Conservation (phyloP, 2,797 vertebrate species). For the Pantherophis vulpinus region DNA sequence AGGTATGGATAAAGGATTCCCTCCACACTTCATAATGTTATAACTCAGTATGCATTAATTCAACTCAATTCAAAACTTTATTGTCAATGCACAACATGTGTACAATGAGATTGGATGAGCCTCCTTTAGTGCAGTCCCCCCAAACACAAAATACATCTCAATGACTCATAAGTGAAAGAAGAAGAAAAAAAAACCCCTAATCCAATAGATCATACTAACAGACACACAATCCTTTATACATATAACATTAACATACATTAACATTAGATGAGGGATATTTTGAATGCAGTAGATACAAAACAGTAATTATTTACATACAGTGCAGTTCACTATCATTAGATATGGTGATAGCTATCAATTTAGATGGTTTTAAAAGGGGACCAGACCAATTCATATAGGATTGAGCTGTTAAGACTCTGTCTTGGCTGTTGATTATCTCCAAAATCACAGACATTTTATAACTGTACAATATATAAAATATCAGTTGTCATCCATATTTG, state of each 20-base stretch:
- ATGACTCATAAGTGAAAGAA: no score
- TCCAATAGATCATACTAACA: no score
- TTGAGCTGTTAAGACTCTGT: not conserved
- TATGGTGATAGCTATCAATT: not conserved
- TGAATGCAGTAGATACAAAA: not conserved
- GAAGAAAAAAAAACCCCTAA: no score
- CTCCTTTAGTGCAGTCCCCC: no score
- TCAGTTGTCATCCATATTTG: not conserved
- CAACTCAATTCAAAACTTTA: no score
- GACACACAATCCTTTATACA: no score
- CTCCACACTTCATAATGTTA: not conserved
- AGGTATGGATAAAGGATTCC: not conserved
- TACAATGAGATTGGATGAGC: no score
- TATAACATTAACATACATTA: not conserved
- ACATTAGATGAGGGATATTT: not conserved
- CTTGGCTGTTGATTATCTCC: not conserved
- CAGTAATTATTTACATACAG: not conserved
- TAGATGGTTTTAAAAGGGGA: not conserved
- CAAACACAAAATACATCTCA: no score
- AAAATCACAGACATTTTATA: not conserved
- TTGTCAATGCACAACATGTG: no score
- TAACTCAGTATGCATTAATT: not conserved
- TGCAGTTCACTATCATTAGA: not conserved
- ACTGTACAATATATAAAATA: not conserved
- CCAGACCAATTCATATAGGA: not conserved